Evolutionary conservation across 1,140 invertebrate genomes (phyloP), one percentile per base, ranked within the genome.

Genomic region (Sycophila sp.): DNA sequence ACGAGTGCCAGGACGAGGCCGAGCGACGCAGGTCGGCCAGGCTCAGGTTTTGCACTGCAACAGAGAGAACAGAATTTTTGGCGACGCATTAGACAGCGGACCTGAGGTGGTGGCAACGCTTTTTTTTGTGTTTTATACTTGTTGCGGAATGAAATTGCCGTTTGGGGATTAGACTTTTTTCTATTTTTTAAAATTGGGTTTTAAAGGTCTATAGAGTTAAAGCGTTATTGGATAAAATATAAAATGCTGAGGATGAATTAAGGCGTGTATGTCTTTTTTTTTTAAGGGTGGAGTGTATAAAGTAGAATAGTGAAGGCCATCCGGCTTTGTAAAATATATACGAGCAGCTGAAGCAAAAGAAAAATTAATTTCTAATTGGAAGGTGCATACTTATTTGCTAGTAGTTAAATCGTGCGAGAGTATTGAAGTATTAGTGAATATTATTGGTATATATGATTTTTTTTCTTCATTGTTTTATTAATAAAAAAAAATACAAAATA

Each of bases 151-250:
- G 40, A 8, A 42, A 5, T 17, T 47, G 17, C 24, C 17, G 26
- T 53, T 19, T 10, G 13, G 38, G 24, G 30, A 55, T 28, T 24
- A 36, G 17, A 26, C 28, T 53, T 62, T 49, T 69, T 69, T 30
- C 67, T 28, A 38, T 60, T 15, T 1, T n/a, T n/a, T 32, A 40
- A 62, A 53, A 53, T n/a, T n/a, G 62, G 22, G 42, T 22, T 38
- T 60, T 40, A 40, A 4, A 40, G 53, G n/a, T n/a, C 24, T 11
- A 30, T 10, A 45, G 30, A 63, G 30, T 63, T 28, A 30, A 69
- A 60, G 56, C 56, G 45, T 60, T 53, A n/a, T n/a, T n/a, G n/a
- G n/a, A n/a, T n/a, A 69, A 69, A 69, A 69, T 22, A n/a, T 51
- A 60, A 60, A 38, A 42, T 60, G 22, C 49, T 51, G 40, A 28